phyloP scores from a whole-genome alignment of 2,888 invertebrate genomes.

The Dynastes tityus region DNA sequence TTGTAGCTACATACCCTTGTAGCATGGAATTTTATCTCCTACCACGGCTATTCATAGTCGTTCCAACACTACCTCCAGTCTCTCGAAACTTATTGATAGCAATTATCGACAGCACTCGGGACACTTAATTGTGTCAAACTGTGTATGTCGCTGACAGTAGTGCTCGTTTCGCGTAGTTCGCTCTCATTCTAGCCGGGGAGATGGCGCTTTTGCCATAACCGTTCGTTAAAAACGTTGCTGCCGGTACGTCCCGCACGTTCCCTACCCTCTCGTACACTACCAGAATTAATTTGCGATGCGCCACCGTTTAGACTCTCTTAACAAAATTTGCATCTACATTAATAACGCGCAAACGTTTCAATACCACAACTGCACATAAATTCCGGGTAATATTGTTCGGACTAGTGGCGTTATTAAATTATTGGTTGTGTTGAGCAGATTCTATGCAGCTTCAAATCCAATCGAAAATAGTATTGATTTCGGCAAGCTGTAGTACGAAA shows the following conservation, averaged over 20 bases:
- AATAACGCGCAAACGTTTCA: conserved; percentile 51
- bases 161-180: conserved; percentile 8
- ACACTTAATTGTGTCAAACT: conserved; percentile 48
- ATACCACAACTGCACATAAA: conserved; percentile 47
- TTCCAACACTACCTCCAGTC: not conserved
- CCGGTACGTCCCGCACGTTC: conserved; percentile 3
- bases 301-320: conserved; percentile 48
- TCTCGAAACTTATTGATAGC: conserved; percentile 44
- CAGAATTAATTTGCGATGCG: conserved; percentile 43
- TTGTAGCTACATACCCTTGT: conserved; percentile 9
- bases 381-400: conserved; percentile 41
- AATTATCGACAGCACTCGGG: conserved; percentile 42
- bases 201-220: not conserved
- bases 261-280: conserved; percentile 22
- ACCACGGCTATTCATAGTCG: not conserved
- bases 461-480: conserved; percentile 36
- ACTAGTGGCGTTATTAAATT: conserved; percentile 38
- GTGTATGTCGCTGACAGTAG: conserved; percentile 40
- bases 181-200: not conserved
- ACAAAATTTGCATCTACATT: conserved; percentile 51
- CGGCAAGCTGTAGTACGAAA: not conserved
- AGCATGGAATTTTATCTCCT: conserved; percentile 1
- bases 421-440: conserved; percentile 26
- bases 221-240: conserved; percentile 27
- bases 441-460: conserved; percentile 20